Base-by-base conservation (phyloP, 2,797 vertebrate species). In the Ptychadena robeensis region DNA sequence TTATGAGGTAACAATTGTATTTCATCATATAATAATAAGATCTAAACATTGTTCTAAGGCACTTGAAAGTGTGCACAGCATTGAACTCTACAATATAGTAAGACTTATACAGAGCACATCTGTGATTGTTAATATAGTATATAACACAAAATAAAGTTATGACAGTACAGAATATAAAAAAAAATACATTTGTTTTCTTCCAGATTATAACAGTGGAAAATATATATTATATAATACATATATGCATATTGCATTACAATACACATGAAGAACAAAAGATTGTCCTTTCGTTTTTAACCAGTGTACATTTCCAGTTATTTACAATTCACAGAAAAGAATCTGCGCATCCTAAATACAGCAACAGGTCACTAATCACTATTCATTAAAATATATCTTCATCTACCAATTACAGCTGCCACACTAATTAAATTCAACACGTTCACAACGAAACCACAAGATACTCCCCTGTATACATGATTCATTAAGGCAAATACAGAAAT, bases 1-100 rank as follows among this genome's bases (percentile, higher is more conserved):
- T 92, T 91, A 90, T 91, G 86, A 90, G 86, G 82, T 85, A 86
- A 88, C 83, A 77, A 86, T 82, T 80, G 73, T 86, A 82, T 81
- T 67, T 86, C 68, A 85, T 85, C 87, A 86, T 89, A n/a, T 88
- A 87, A 72, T 84, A 87, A 88, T 87, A 87, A 89, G 88, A 90
- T 81, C 87, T 88, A 86, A 88, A 89, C 83, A 82, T 61, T 86
- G 86, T 86, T 90, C 89, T 91, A 89, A 91, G 90, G 91, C 91
- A 90, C 91, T 93, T 93, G 86, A 80, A 92, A 88, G 76, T 91
- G 89, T 87, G 88, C 88, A 88, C 83, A 85, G 87, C 86, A 81
- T 87, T 80, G 65, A 86, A 86, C 86, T 68, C 85, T 89, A 79
- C 61, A 85, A 78, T 86, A 81, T 81, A 85, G 85, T 86, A 87